Evolutionary conservation across 1,140 invertebrate species (phyloP).

Genomic region (Nomia melanderi): DNA sequence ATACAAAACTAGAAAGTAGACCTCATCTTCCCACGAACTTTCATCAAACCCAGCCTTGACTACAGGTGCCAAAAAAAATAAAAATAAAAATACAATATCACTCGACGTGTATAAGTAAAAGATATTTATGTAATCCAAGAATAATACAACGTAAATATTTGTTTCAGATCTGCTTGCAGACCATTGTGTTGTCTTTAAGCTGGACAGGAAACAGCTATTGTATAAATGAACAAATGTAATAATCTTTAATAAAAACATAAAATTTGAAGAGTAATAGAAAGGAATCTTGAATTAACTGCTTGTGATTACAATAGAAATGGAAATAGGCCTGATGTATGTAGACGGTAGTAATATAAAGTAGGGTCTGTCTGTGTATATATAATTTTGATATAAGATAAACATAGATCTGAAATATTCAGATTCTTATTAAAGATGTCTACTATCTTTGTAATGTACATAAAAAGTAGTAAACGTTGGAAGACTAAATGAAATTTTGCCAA

Average conservation of each 20-base stretch:
- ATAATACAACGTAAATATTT: conserved; percentile 38
- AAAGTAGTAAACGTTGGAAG: conserved; percentile 8
- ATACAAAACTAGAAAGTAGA: conserved; percentile 97
- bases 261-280: conserved; percentile 78
- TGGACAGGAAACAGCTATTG: conserved; percentile 80
- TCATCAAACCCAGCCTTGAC: conserved; percentile 80
- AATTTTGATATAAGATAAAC: conserved; percentile 33
- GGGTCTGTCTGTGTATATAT: conserved; percentile 13
- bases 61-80: conserved; percentile 72
- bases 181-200: conserved; percentile 77
- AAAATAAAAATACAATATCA: conserved; percentile 12
- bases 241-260: conserved; percentile 82
- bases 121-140: conserved; percentile 6
- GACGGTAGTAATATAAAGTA: not conserved
- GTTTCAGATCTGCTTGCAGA: conserved; percentile 78
- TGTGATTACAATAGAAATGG: conserved; percentile 22
- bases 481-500: conserved; percentile 20
- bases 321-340: conserved; percentile 14
- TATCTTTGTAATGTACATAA: conserved; percentile 33
- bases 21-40: conserved; percentile 83
- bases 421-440: conserved; percentile 13
- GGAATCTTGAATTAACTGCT: conserved; percentile 55
- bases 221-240: conserved; percentile 83
- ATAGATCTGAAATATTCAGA: conserved; percentile 16
- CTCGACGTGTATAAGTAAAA: not conserved